Conservation (phyloP, 2,113 vertebrate genomes). For the Hemicordylus capensis region DNA sequence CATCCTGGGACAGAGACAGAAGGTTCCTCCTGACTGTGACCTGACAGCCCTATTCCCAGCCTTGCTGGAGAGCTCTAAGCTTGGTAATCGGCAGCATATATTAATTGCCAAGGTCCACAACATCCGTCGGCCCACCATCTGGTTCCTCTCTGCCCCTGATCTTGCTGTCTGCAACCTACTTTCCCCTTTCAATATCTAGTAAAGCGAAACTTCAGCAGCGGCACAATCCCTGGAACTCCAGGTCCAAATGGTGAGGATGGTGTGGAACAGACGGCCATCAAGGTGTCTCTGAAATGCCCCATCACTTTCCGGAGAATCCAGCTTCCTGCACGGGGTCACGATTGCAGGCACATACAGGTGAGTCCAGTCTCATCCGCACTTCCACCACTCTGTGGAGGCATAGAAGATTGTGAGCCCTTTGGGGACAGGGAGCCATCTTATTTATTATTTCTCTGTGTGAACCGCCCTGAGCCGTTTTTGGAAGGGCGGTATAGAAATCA, state of each 20-base stretch:
- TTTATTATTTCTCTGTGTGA: too few relatives aligned
- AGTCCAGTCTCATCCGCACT: neutral
- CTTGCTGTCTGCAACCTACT: rapidly evolving
- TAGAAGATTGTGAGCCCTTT: too few relatives aligned
- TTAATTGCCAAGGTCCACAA: too few relatives aligned
- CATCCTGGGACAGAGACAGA: neutral
- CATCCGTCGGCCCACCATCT: too few relatives aligned
- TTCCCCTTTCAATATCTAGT: conserved; percentile 62
- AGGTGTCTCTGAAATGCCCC: conserved; percentile 95
- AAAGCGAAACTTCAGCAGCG: conserved; percentile 94
- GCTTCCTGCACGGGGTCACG: conserved; percentile 92
- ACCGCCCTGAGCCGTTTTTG: too few relatives aligned
- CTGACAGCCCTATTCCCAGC: neutral
- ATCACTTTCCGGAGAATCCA: conserved; percentile 97
- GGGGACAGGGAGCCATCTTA: too few relatives aligned
- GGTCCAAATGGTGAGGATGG: conserved; percentile 94
- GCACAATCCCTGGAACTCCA: conserved; percentile 90
- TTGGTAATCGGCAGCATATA: too few relatives aligned
- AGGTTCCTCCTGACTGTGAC: too few relatives aligned
- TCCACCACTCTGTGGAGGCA: rapidly evolving
- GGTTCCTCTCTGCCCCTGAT: neutral
- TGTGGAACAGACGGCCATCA: conserved; percentile 95
- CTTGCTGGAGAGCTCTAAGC: neutral
- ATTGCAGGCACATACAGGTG: conserved; percentile 96
- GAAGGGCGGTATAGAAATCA: too few relatives aligned